phyloP scores from a whole-genome alignment of 2,888 invertebrate genomes.

The Erebia ligea region DNA sequence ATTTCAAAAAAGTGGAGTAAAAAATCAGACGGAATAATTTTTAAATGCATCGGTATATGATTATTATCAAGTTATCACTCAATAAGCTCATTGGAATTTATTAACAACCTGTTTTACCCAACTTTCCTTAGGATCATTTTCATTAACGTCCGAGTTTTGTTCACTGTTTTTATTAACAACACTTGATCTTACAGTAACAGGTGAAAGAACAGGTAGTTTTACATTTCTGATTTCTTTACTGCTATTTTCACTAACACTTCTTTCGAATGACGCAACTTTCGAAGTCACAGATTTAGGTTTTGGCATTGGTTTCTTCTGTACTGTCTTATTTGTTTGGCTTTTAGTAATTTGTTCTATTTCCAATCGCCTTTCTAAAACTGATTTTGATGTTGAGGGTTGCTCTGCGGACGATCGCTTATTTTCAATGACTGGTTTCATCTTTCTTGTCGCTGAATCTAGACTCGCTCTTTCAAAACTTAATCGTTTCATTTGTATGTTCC shows the following conservation, averaged over 20 bases:
- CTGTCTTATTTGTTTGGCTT: slow-evolving; percentile 54
- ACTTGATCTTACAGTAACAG: slow-evolving; percentile 16
- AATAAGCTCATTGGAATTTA: slow-evolving; percentile 84
- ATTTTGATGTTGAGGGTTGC: slow-evolving; percentile 68
- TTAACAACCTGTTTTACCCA: slow-evolving; percentile 91
- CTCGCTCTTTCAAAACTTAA: slow-evolving; percentile 77
- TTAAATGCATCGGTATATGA: slow-evolving; percentile 61
- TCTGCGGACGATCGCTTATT: slow-evolving; percentile 58
- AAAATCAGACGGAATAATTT: slow-evolving; percentile 43
- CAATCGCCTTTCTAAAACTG: slow-evolving; percentile 74
- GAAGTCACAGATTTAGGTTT: slow-evolving; percentile 70
- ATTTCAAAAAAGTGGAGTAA: slow-evolving; percentile 58
- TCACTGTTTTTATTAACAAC: slow-evolving; percentile 30
- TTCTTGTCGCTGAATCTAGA: slow-evolving; percentile 73
- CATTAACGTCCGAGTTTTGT: slow-evolving; percentile 36
- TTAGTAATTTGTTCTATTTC: slow-evolving; percentile 74
- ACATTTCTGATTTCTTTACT: slow-evolving; percentile 47
- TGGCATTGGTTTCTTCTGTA: slow-evolving; percentile 59
- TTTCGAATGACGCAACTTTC: slow-evolving; percentile 70
- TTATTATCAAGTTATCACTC: slow-evolving; percentile 16
- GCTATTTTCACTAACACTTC: slow-evolving; percentile 55
- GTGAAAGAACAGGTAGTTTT: slow-evolving; percentile 34
- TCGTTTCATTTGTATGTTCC: slow-evolving; percentile 74
- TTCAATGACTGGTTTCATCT: slow-evolving; percentile 56
- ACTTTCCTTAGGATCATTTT: slow-evolving; percentile 78